These are phyloP conservation scores for Oophaga pumilio DNA, from an alignment of 2,113 vertebrate genomes.

Conservation along the genomic window DNA sequence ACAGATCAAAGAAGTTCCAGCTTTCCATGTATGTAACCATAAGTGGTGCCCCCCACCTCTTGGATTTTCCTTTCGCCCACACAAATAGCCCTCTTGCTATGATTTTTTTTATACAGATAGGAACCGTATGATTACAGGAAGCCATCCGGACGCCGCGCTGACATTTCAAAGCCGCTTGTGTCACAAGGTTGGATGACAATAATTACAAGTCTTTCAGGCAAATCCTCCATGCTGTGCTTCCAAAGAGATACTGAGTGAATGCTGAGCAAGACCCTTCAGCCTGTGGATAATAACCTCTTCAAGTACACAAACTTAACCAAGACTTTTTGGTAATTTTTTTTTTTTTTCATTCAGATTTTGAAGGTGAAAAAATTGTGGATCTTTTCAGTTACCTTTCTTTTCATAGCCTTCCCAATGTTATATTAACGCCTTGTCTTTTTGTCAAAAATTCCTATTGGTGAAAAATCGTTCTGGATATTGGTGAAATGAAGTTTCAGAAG, in stretches of 20 bases:
- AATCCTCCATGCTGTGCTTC: neutral
- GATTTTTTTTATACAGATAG: neutral
- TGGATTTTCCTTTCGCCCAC: neutral
- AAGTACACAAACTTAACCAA: neutral
- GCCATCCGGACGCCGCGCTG: neutral
- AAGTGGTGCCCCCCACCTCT: neutral
- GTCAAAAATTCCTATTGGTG: too few relatives aligned
- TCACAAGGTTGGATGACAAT: conserved; percentile 44
- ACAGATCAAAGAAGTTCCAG: neutral
- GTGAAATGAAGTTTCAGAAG: too few relatives aligned
- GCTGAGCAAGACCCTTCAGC: neutral
- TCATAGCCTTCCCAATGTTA: neutral
- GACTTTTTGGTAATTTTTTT: neutral
- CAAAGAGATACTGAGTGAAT: neutral
- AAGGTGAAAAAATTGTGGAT: neutral
- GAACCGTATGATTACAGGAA: conserved; percentile 31
- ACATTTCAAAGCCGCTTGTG: conserved; percentile 32
- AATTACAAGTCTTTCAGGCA: conserved; percentile 42
- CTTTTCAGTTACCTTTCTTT: neutral
- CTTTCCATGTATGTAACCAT: neutral
- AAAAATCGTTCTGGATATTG: too few relatives aligned
- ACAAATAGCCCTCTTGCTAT: neutral
- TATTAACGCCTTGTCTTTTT: too few relatives aligned
- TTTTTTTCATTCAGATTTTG: too few relatives aligned
- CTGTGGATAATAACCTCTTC: neutral